Conservation (phyloP, 2,888 invertebrate genomes). For the Lochmaea capreae region DNA sequence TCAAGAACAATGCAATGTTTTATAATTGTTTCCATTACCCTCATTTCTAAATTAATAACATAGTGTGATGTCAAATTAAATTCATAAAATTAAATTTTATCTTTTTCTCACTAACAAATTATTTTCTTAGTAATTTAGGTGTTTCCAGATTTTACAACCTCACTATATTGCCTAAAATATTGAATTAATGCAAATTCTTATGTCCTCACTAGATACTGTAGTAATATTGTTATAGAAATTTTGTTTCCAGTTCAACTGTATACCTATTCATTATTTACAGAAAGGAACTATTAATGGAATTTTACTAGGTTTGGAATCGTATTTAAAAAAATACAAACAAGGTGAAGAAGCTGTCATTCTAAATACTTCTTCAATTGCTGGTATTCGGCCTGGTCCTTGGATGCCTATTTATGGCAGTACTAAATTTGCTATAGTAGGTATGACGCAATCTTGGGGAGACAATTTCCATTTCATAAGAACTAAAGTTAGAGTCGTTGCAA, state of each 20-base stretch:
- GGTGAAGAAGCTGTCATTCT: constrained; percentile 45
- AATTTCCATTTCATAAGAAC: constrained; percentile 58
- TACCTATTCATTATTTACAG: constrained; percentile 51
- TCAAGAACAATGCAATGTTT: too few relatives aligned
- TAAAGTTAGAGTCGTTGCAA: constrained; percentile 67
- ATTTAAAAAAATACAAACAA: constrained; percentile 45
- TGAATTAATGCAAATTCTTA: too few relatives aligned
- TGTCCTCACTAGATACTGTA: too few relatives aligned
- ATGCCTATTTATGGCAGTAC: constrained; percentile 45
- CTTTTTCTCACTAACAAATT: too few relatives aligned
- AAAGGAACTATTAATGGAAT: constrained; percentile 46
- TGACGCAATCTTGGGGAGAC: constrained; percentile 46
- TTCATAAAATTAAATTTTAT: too few relatives aligned
- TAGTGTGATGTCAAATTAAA: too few relatives aligned
- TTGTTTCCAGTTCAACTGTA: not conserved
- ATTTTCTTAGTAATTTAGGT: too few relatives aligned
- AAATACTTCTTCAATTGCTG: constrained; percentile 46
- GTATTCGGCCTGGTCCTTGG: constrained; percentile 27
- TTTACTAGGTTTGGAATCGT: constrained; percentile 45
- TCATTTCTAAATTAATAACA: too few relatives aligned
- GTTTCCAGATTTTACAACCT: too few relatives aligned
- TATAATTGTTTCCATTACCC: too few relatives aligned
- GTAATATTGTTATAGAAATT: too few relatives aligned
- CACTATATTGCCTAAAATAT: too few relatives aligned
- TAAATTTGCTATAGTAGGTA: constrained; percentile 44